A percentile compares a stretch with the other conserved stretches of the same genome.
These are phyloP conservation scores for Lycopodina hypogea DNA, from an alignment of 37 sponge, comb jelly and placozoan genomes.

Conservation along the genomic window DNA sequence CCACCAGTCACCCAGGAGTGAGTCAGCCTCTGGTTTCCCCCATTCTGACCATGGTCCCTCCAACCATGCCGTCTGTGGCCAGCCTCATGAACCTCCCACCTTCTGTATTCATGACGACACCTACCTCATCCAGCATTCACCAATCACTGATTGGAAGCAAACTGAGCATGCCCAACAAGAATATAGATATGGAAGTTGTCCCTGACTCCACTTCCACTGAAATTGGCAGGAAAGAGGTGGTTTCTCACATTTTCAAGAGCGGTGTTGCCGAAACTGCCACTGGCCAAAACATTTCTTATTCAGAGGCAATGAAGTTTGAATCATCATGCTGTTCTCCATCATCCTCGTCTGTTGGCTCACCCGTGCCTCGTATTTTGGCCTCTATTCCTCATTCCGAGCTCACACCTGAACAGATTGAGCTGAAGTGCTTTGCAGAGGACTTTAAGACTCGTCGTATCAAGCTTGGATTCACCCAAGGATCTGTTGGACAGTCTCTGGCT, in stretches of 20 bases:
- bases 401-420: slow-evolving; percentile 52
- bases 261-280: slow-evolving; percentile 12
- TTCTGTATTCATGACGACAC: not conserved
- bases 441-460: slow-evolving; percentile 70
- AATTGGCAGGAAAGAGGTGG: not conserved
- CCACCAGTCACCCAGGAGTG: not conserved
- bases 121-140: not conserved
- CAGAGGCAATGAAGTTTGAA: not conserved
- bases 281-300: slow-evolving; percentile 5
- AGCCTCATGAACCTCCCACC: not conserved
- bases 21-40: slow-evolving; percentile 25
- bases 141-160: not conserved
- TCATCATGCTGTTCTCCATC: not conserved
- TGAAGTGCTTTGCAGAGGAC: slow-evolving; percentile 77
- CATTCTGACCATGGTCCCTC: slow-evolving; percentile 31
- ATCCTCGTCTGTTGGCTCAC: not conserved
- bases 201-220: no score
- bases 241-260: not conserved
- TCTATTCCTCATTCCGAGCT: slow-evolving; percentile 44
- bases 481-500: slow-evolving; percentile 75
- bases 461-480: slow-evolving; percentile 81
- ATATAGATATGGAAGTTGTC: not conserved
- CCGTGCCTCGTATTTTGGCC: slow-evolving; percentile 38
- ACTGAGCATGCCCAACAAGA: not conserved
- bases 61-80: not conserved